Conservation (phyloP, 2,797 vertebrate genomes). For the Spea hammondii region DNA sequence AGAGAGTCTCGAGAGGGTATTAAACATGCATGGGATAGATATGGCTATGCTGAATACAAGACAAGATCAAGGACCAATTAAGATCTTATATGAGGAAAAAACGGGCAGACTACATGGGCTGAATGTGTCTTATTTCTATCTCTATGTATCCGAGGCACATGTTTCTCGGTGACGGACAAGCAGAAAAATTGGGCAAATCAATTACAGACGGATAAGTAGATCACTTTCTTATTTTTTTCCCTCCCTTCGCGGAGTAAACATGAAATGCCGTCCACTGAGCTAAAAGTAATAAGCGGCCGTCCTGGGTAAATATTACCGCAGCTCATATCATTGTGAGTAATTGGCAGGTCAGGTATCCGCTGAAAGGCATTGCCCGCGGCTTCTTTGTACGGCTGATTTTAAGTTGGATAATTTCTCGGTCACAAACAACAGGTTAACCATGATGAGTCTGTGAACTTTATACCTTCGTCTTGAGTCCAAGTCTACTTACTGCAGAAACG, state of each 20-base stretch:
- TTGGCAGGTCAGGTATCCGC: constrained; percentile 32
- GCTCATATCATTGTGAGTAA: constrained; percentile 15
- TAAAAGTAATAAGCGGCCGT: constrained; percentile 21
- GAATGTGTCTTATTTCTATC: too few relatives aligned
- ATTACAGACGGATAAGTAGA: constrained; percentile 3
- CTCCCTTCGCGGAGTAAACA: neutral
- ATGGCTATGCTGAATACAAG: too few relatives aligned
- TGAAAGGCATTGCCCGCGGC: constrained; percentile 12
- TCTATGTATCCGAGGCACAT: too few relatives aligned
- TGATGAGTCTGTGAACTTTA: neutral
- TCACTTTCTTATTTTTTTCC: constrained; percentile 5
- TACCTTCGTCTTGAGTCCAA: neutral
- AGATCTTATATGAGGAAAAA: too few relatives aligned
- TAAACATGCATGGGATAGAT: too few relatives aligned
- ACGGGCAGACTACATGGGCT: too few relatives aligned
- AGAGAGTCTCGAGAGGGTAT: too few relatives aligned
- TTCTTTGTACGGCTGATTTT: neutral
- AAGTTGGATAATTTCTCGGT: neutral
- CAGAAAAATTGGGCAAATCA: constrained; percentile 6
- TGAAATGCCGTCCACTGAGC: constrained; percentile 25
- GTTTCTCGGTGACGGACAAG: constrained; percentile 4
- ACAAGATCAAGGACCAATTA: too few relatives aligned
- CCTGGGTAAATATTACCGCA: constrained; percentile 25
- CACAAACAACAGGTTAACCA: neutral
- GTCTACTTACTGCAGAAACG: too few relatives aligned